Evolutionary conservation across 2,888 invertebrate species (phyloP), one percentile per base, ranked within the genome.

Genomic region (Megaustenia siamemsis): DNA sequence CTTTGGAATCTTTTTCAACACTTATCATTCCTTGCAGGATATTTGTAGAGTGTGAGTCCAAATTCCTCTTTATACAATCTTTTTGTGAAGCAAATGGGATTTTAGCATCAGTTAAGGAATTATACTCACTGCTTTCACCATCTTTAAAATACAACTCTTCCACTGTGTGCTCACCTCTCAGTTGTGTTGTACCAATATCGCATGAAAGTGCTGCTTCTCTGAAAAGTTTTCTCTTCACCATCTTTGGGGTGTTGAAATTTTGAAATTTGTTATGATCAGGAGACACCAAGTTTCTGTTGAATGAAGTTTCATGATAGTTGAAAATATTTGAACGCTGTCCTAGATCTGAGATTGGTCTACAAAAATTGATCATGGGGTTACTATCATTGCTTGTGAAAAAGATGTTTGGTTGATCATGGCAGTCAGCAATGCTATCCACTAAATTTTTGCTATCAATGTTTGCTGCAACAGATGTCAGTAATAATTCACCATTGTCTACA

Each of bases 211-310:
- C 91, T 10, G 92, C 93, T 78, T 94, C 92, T 86, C 94, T 94
- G 56, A 90, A 91, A 77, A 93, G 92, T 24, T 94, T 94, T 84
- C 93, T 93, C 84, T 94, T 92, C 81, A 94, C 93, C 94, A 94
- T 94, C 87, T 94, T 94, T 1, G 94, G 92, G 77, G 91, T 94
- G 89, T 94, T 94, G 89, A 94, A 94, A 84, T 94, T 94, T 10
- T 94, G 94, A 21, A 94, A 90, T 60, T 89, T 84, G 6, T 86
- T 85, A 60, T 88, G n/a, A 32, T 32, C 68, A 12, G 76, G 69
- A 40, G 76, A 66, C 5, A 69, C 85, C 83, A 83, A 83, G 82
- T 86, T 89, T 83, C 91, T 91, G 88, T 94, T 94, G 84, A 93
- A 94, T 6, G 94, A 94, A 18, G 94, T 94, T 84, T 91, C 93